Base-by-base conservation (phyloP, 2,888 invertebrate species). In the Rotaria magnacalcarata region DNA sequence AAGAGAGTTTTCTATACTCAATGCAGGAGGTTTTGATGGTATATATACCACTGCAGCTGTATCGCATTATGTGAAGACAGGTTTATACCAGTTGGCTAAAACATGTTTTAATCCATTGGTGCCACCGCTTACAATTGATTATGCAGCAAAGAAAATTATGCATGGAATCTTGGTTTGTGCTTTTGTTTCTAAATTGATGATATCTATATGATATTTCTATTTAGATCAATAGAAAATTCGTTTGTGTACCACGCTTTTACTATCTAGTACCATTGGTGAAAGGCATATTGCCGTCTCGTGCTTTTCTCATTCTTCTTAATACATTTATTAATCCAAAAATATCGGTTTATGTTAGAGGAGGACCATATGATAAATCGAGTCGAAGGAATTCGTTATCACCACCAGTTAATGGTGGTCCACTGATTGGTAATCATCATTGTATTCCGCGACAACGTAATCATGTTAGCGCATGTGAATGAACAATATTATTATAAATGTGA, bases 141-240 rank as follows among this genome's bases (percentile, higher is more conserved):
- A 60, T 85, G 86, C 85, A 10, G 86, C 86, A 14, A 86, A 86
- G 24, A 85, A 34, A 41, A 85, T 86, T 50, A 84, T 86, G 80
- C 85, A 86, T 58, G 85, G 58, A 34, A 86, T 86, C 14, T 84
- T 86, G n/a, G 86, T 86, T 47, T 34, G 67, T 67, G 19, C 5
- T 34, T 34, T 19, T 14, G 19, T 34, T 19, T 7, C 3, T 67
- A 11, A 14, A 16, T 34, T 16, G 4, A 24, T 27, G 14, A 34
- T 16, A 16, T 67, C 7, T 11, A 2, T 54, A 21, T 54, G 21
- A 21, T 19, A 6, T 5, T 67, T 19, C 34, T 41, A 14, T 34
- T 41, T 67, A 67, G 67, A 67, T 67, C 4, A 86, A 86, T 80
- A 75, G 85, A 84, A 86, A 86, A 60, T 85, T 75, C 47, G 86